Percentiles rank a stretch among this genome's conserved stretches.
phyloP scores from a whole-genome alignment of 1,140 invertebrate genomes.

The Ceratosolen fusciceps region DNA sequence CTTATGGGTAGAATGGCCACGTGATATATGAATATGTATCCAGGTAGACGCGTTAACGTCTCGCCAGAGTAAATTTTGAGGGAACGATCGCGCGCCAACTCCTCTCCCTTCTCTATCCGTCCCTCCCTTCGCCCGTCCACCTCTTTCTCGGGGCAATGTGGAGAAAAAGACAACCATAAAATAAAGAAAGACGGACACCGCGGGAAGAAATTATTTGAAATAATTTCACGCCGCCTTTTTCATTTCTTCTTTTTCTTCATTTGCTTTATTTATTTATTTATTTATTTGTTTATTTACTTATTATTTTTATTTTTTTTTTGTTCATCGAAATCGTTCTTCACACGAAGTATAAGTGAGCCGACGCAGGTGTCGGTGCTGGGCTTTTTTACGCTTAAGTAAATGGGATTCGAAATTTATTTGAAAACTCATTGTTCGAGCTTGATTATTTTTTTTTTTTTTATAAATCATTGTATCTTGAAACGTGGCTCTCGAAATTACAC shows the following conservation, averaged over 20 bases:
- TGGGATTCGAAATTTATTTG: conserved; percentile 27
- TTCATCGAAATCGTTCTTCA: conserved; percentile 24
- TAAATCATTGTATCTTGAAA: conserved; percentile 29
- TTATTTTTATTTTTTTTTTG: no score
- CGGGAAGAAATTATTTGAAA: conserved; percentile 40
- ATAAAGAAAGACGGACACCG: conserved; percentile 38
- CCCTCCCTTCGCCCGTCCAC: neutral
- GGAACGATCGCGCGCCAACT: conserved; percentile 44
- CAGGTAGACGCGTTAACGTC: conserved; percentile 52
- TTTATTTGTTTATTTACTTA: no score
- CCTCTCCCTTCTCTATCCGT: conserved; percentile 33
- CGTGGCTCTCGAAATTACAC: neutral
- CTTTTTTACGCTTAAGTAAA: conserved; percentile 24
- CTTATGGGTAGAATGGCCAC: conserved; percentile 42
- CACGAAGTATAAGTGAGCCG: neutral
- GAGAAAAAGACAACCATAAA: conserved; percentile 38
- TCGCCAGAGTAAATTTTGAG: conserved; percentile 50
- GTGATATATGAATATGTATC: conserved; percentile 53
- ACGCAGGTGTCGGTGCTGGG: neutral
- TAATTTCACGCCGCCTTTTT: conserved; percentile 36
- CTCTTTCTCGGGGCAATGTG: neutral
- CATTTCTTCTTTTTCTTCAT: no score
- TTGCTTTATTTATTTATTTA: no score
- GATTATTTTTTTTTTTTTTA: conserved; percentile 21
- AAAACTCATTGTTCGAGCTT: conserved; percentile 18